A percentile compares a stretch with the other conserved stretches of the same genome.
Conservation (phyloP, 2,797 vertebrate species). For the Sebastes variabilis region DNA sequence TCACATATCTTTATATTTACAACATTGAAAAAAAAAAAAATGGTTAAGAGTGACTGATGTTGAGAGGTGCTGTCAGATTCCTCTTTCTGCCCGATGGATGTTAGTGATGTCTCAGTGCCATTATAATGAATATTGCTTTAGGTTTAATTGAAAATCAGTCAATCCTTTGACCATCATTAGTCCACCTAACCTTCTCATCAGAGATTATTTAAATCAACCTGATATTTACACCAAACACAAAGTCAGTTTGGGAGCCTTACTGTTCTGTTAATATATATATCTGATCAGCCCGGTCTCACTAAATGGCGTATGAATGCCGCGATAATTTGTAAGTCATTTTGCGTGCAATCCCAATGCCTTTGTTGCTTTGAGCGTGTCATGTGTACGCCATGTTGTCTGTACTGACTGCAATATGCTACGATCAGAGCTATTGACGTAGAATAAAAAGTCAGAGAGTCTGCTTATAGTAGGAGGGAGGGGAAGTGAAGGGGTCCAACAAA, state of each 20-base stretch:
- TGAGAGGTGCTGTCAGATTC: not conserved
- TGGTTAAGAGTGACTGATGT: not conserved
- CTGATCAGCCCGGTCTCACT: not conserved
- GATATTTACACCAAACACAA: slow-evolving; percentile 12
- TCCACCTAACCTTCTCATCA: not conserved
- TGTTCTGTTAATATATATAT: not conserved
- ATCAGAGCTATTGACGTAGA: no score
- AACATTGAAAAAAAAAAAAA: slow-evolving; percentile 24
- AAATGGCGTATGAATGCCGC: not conserved
- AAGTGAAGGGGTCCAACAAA: no score
- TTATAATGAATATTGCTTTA: slow-evolving; percentile 70
- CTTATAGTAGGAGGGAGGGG: no score
- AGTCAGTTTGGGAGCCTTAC: not conserved
- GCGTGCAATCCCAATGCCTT: not conserved
- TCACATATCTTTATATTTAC: slow-evolving; percentile 67
- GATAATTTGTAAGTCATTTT: not conserved
- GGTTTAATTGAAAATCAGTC: slow-evolving; percentile 21
- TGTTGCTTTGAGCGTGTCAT: not conserved
- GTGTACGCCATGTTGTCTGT: not conserved
- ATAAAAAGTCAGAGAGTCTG: no score
- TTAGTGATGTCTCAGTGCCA: slow-evolving; percentile 41
- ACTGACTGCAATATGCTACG: not conserved
- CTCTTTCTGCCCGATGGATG: slow-evolving; percentile 5
- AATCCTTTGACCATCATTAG: not conserved
- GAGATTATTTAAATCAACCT: not conserved